These are phyloP conservation scores for Cinclus mexicanus DNA, from an alignment of 2,113 vertebrate species.

Conservation along the genomic window DNA sequence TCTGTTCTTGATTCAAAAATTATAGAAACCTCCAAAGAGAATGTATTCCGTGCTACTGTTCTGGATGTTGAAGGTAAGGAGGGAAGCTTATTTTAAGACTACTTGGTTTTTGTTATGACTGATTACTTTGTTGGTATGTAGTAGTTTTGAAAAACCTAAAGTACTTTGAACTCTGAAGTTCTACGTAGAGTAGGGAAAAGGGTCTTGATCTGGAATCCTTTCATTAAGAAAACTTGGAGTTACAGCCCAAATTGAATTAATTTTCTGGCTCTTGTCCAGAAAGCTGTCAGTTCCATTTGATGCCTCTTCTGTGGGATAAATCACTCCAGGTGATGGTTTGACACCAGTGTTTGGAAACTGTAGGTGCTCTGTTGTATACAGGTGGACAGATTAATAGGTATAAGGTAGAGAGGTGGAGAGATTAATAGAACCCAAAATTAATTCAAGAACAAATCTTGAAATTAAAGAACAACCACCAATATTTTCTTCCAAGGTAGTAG, in stretches of 20 bases:
- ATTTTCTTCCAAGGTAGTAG: background rate
- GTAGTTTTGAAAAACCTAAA: background rate
- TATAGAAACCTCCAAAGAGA: conserved; percentile 86
- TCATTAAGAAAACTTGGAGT: background rate
- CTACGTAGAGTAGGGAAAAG: background rate
- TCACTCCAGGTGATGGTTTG: background rate
- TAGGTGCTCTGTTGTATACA: background rate
- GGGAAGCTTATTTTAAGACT: background rate
- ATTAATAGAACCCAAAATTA: background rate
- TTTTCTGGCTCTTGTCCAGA: background rate
- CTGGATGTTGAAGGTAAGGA: conserved; percentile 83
- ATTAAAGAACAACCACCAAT: background rate
- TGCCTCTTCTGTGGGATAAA: background rate
- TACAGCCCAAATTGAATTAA: background rate
- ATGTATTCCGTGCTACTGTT: conserved; percentile 68
- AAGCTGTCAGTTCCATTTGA: background rate
- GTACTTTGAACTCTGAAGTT: background rate
- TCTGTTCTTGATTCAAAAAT: conserved; percentile 90
- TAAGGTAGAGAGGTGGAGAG: background rate
- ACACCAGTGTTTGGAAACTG: background rate
- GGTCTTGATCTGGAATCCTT: background rate
- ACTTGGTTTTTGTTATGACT: background rate
- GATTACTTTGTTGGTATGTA: background rate
- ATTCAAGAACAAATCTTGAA: background rate
- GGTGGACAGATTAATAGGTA: background rate